A percentile compares a stretch with the other conserved stretches of the same genome.
Conservation (phyloP, 2,888 invertebrate genomes). For the Tetropium fuscum region DNA sequence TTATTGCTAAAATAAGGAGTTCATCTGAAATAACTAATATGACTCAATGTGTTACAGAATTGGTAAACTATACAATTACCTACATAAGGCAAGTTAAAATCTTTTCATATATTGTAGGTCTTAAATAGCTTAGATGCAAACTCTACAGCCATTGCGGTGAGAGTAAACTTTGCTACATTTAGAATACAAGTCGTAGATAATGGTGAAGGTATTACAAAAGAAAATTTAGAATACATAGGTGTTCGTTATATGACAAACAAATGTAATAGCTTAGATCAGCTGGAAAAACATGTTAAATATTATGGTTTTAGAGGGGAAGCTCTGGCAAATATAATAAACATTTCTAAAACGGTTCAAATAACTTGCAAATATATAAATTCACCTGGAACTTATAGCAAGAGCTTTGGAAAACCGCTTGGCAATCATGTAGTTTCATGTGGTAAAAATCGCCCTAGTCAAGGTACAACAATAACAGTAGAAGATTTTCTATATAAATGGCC, state of each 20-base stretch:
- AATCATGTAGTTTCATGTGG: constrained; percentile 53
- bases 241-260: constrained; percentile 76
- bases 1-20: constrained; percentile 70
- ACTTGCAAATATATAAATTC: constrained; percentile 67
- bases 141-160: constrained; percentile 77
- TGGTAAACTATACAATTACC: constrained; percentile 66
- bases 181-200: constrained; percentile 83
- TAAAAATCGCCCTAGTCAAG: constrained; percentile 71
- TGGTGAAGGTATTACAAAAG: constrained; percentile 74
- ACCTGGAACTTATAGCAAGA: constrained; percentile 70
- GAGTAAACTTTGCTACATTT: constrained; percentile 72
- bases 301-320: constrained; percentile 80
- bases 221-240: constrained; percentile 72
- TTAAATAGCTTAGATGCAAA: constrained; percentile 79
- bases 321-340: constrained; percentile 70
- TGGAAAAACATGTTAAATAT: constrained; percentile 68
- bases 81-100: too few species aligned
- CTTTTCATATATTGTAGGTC: constrained; percentile 67
- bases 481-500: constrained; percentile 74
- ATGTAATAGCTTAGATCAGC: constrained; percentile 68
- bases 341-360: constrained; percentile 72
- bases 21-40: constrained; percentile 70
- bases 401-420: constrained; percentile 58
- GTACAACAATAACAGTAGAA: constrained; percentile 79
- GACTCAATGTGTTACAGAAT: constrained; percentile 73